phyloP scores from a whole-genome alignment of 2,888 invertebrate genomes.

The Trichopoda pennipes region DNA sequence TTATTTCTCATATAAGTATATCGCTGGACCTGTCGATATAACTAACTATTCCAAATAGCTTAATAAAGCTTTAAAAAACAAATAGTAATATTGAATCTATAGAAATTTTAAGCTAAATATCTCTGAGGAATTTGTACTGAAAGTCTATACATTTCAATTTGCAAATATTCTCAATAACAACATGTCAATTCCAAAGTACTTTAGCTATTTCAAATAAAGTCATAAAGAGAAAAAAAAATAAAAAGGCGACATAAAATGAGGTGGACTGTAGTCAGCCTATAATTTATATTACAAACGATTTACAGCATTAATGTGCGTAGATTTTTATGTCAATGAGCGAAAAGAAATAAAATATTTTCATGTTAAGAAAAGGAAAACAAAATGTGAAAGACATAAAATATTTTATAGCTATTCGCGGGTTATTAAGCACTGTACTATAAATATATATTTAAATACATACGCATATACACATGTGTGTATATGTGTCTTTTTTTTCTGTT shows the following conservation, averaged over 20 bases:
- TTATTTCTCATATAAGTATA: too few relatives aligned
- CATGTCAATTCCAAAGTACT: slow-evolving; percentile 49
- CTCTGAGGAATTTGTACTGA: neutral
- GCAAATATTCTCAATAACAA: slow-evolving; percentile 32
- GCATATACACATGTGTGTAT: neutral
- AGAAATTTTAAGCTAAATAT: slow-evolving; percentile 1
- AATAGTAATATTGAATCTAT: slow-evolving; percentile 30
- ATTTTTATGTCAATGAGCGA: slow-evolving; percentile 26
- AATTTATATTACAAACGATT: slow-evolving; percentile 38
- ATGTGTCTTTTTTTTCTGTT: neutral
- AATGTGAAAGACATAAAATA: slow-evolving; percentile 69
- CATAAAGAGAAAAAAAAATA: slow-evolving; percentile 57
- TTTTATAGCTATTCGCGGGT: slow-evolving; percentile 75
- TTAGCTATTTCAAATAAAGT: slow-evolving; percentile 52
- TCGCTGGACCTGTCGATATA: neutral
- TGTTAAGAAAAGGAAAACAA: slow-evolving; percentile 29
- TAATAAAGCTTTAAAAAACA: neutral
- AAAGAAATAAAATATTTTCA: slow-evolving; percentile 14
- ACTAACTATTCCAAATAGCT: neutral
- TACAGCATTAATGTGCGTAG: slow-evolving; percentile 38
- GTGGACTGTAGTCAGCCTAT: slow-evolving; percentile 28
- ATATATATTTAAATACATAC: slow-evolving; percentile 29
- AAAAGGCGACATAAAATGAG: slow-evolving; percentile 40
- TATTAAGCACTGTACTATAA: slow-evolving; percentile 69
- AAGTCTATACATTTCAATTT: slow-evolving; percentile 43